Evolutionary conservation across 1,140 invertebrate species (phyloP).

Genomic region (Leptinotarsa lineolata): DNA sequence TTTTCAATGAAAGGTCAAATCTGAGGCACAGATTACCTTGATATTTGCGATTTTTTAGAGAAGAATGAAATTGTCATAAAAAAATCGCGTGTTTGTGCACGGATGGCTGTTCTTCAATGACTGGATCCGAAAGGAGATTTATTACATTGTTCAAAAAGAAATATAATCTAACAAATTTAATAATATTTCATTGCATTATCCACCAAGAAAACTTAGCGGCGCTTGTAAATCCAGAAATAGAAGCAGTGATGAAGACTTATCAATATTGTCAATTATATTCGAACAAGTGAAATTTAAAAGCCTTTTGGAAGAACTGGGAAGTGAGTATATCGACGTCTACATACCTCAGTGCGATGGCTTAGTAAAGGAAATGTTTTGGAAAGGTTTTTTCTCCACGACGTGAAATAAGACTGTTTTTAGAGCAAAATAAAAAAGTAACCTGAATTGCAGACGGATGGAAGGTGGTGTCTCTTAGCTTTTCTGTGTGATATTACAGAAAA

Average conservation of each 20-base stretch:
- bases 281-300: no score
- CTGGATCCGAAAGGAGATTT: constrained; percentile 10
- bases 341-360: constrained; percentile 24
- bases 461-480: not conserved
- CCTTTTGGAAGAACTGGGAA: not conserved
- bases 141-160: constrained; percentile 21
- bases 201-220: constrained; percentile 14
- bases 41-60: constrained; percentile 7
- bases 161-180: constrained; percentile 22
- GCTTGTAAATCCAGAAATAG: no score
- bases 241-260: no score
- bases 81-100: not conserved
- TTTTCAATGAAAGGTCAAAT: not conserved
- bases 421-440: no score
- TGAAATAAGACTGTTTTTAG: no score
- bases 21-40: not conserved
- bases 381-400: not conserved
- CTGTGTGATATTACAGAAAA: not conserved
- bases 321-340: constrained; percentile 19
- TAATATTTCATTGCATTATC: no score
- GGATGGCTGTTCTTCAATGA: not conserved
- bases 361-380: constrained; percentile 6
- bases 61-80: constrained; percentile 16
- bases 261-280: no score
- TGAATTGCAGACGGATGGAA: not conserved